Evolutionary conservation across 2,888 invertebrate species (phyloP), one percentile per base, ranked within the genome.

Genomic region (Calephelis perditalis): DNA sequence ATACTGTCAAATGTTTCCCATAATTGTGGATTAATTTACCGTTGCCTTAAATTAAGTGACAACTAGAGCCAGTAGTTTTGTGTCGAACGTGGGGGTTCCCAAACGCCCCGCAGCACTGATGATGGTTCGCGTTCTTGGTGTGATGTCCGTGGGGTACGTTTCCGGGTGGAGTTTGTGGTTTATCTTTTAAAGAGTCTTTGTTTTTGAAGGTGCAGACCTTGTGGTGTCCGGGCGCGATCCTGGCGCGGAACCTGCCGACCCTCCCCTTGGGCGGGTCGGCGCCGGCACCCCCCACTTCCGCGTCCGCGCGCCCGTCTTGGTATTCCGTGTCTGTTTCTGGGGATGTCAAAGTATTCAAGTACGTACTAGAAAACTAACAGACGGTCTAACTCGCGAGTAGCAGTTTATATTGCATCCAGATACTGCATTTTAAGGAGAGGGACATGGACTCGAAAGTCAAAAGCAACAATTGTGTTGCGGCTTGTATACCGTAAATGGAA

Each of bases 21-120:
- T 6, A 40, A 26, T 26, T 26, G 26, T 26, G 26, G 4, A 40
- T 0, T 6, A 40, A 8, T 40, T 40, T 36, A 26, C 26, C 55
- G 3, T 5, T n/a, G 12, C 44, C 62, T 76, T 86, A 89, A 71
- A 89, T 83, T 59, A 90, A 74, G 65, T 73, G 78, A 79, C 89
- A 89, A 66, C 79, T 84, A 5, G 86, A 80, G 70, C 78, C 84
- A 69, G 73, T 80, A 11, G 80, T 73, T 83, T 91, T 91, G 68
- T 90, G 86, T 64, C 87, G 77, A 0, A 88, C 87, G 12, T 91
- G 87, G 0, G 90, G 89, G 64, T 90, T 90, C 0, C 90, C 90
- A 57, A 90, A 91, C 0, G 91, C 91, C 0, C 91, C 91, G 67
- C 91, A 91, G 61, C 91, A 91, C 58, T 90, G 90, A 62, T 91